A percentile compares a stretch with the other conserved stretches of the same genome.
These are phyloP conservation scores for Trichogramma dendrolimi DNA, from an alignment of 2,888 invertebrate species.

Conservation along the genomic window DNA sequence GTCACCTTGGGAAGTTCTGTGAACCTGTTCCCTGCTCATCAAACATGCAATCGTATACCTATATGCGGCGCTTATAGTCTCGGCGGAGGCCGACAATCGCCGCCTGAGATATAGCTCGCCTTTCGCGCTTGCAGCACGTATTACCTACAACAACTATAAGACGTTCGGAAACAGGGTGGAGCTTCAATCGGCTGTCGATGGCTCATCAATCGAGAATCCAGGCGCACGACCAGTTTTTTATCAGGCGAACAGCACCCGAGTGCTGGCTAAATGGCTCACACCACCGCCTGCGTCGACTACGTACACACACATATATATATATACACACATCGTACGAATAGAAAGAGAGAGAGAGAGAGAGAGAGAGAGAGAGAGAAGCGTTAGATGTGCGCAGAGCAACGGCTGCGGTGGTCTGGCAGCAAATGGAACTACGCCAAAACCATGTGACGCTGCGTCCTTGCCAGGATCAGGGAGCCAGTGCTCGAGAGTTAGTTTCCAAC, in stretches of 20 bases:
- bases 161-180: slow-evolving; percentile 4
- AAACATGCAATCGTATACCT: too few relatives aligned
- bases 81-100: slow-evolving; percentile 12
- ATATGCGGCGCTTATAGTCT: too few relatives aligned
- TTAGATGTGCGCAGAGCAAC: not conserved
- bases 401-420: slow-evolving; percentile 8
- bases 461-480: slow-evolving; percentile 49
- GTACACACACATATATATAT: not conserved
- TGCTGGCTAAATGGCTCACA: slow-evolving; percentile 1
- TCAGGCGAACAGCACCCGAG: slow-evolving; percentile 47
- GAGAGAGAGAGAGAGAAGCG: not conserved
- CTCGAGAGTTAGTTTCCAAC: slow-evolving; percentile 23
- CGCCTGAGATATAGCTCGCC: not conserved
- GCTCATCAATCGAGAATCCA: slow-evolving; percentile 51
- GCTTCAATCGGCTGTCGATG: slow-evolving; percentile 48
- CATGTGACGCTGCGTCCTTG: slow-evolving; percentile 50
- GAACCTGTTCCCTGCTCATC: too few relatives aligned
- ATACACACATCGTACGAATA: not conserved
- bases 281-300: not conserved
- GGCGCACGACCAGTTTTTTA: slow-evolving; percentile 50
- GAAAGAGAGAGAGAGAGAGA: too few relatives aligned
- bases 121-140: too few relatives aligned
- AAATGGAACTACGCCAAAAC: slow-evolving; percentile 33
- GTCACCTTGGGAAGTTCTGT: too few relatives aligned
- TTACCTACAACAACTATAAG: not conserved